Conservation (phyloP, 2,113 vertebrate species). For the Brachyhypopomus gauderio region DNA sequence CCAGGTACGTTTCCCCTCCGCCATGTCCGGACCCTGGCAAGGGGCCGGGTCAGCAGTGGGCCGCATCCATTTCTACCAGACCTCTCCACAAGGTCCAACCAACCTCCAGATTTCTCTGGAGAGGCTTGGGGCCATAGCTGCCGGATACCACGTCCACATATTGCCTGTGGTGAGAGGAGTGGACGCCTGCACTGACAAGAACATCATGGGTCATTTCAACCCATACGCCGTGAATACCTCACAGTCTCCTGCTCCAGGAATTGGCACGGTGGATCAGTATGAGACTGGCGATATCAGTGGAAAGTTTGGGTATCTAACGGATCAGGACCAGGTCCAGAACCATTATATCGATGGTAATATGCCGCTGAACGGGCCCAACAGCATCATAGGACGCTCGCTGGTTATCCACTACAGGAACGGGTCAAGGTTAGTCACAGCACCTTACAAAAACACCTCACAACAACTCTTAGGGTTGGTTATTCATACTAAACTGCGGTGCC, state of each 20-base stretch:
- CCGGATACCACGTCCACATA: conserved; percentile 76
- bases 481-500: too few relatives aligned
- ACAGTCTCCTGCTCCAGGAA: conserved; percentile 64
- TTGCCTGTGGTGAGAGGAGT: conserved; percentile 64
- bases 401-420: conserved; percentile 74
- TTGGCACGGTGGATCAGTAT: conserved; percentile 78
- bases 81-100: conserved; percentile 69
- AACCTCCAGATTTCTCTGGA: conserved; percentile 65
- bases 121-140: conserved; percentile 61
- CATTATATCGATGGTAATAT: conserved; percentile 67
- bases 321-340: conserved; percentile 42
- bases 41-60: conserved; percentile 63
- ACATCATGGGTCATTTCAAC: conserved; percentile 77
- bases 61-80: conserved; percentile 65
- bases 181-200: conserved; percentile 69
- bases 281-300: conserved; percentile 80
- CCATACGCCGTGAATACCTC: conserved; percentile 66
- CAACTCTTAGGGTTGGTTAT: too few relatives aligned
- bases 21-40: conserved; percentile 63
- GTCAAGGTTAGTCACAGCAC: conserved; percentile 70
- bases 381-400: conserved; percentile 74
- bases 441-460: background rate
- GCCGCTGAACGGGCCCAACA: conserved; percentile 72
- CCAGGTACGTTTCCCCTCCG: conserved; percentile 54
- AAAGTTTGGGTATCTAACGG: conserved; percentile 72